Evolutionary conservation across 2,113 vertebrate species (phyloP), one percentile per base, ranked within the genome.

Genomic region (Leptodactylus fuscus): DNA sequence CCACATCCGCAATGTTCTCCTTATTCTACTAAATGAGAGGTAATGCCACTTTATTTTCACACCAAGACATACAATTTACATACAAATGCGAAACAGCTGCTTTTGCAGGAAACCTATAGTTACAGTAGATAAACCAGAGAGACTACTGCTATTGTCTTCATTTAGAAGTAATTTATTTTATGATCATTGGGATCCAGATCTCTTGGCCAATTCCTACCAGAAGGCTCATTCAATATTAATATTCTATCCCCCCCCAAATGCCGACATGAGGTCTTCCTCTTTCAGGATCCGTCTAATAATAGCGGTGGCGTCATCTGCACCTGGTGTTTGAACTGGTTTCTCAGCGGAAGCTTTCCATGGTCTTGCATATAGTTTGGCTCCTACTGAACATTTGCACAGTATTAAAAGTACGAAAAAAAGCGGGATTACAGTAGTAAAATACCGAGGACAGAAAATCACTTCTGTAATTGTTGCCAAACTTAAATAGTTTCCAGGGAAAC

Each of bases 91-190:
- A 69, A 32, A 51, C 46, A 76, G 48, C 44, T 76, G 44, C 44
- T 49, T 76, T 76, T 49, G 27, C 44, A 76, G 5, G 6, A 76
- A 76, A 49, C 73, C 44, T 51, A 27, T 32, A 76, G 44, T 49
- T 76, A 29, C 46, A 32, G 16, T 76, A 49, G 44, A 76, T 76
- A 76, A 76, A 51, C 13, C 44, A 76, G 73, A 49, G 16, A 20
- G 73, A n/a, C n/a, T 76, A 32, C 46, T 32, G 18, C 49, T 76
- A 76, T 29, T 51, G 73, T 51, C 73, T 76, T 48, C 24, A 76
- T 76, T 48, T 29, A 76, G 44, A 76, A 49, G 46, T 76, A 49
- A 76, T 51, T 69, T 69, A 49, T 76, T 76, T 48, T 76, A 51
- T 51, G 24, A 76, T 49, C 44, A 32, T 49, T 49, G 73, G 24